Evolutionary conservation across 2,113 vertebrate species (phyloP).

Genomic region (Rhinichthys klamathensis): DNA sequence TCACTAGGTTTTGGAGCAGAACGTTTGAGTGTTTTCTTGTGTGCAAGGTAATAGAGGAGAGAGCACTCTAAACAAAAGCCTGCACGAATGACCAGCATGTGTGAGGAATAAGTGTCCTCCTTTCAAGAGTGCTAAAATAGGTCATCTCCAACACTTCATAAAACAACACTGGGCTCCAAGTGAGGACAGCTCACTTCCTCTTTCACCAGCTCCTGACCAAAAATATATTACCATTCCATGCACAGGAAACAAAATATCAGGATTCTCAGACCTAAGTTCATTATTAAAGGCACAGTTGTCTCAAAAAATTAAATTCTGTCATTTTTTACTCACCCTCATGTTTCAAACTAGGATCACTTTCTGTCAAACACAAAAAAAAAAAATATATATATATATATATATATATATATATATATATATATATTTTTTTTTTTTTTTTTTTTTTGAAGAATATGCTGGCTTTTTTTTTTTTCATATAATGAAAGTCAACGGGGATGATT

Average conservation of each 20-base stretch:
- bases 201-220: conserved; percentile 27
- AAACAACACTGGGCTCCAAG: conserved; percentile 43
- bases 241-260: not conserved
- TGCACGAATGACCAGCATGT: conserved; percentile 49
- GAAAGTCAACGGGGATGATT: not conserved
- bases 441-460: not conserved
- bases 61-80: conserved; percentile 42
- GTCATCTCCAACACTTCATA: conserved; percentile 56
- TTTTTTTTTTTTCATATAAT: not conserved
- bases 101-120: conserved; percentile 53
- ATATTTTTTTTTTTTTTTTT: not conserved
- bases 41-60: not conserved
- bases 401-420: no score
- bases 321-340: not conserved
- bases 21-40: conserved; percentile 29
- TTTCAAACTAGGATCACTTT: not conserved
- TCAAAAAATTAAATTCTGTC: not conserved
- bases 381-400: no score
- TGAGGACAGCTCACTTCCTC: conserved; percentile 55
- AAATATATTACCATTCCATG: conserved; percentile 29
- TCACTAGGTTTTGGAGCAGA: not conserved
- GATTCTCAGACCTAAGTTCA: not conserved
- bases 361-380: not conserved
- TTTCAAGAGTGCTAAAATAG: conserved; percentile 54
- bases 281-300: not conserved